Evolutionary conservation across 2,113 vertebrate species (phyloP).

Genomic region (Alethe castanea): DNA sequence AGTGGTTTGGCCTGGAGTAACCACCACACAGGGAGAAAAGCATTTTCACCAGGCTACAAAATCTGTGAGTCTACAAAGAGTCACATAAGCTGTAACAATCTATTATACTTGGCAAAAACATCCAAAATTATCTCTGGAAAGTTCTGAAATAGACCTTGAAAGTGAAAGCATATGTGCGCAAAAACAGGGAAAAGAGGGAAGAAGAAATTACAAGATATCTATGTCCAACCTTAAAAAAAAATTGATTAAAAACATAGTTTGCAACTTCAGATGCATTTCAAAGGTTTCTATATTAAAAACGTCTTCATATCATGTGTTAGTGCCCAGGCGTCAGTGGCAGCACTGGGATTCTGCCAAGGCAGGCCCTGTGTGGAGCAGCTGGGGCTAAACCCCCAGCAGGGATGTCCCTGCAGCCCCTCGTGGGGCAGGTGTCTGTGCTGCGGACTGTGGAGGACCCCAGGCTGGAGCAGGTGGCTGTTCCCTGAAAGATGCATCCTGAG

Average conservation of each 20-base stretch:
- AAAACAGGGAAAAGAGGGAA: neutral
- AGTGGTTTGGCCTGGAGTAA: neutral
- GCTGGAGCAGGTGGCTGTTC: neutral
- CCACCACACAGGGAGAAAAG: neutral
- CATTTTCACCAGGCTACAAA: neutral
- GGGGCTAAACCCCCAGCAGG: neutral
- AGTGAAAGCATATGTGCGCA: neutral
- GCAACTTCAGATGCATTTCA: neutral
- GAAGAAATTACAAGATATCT: neutral
- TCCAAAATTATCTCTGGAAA: neutral
- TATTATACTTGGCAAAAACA: neutral
- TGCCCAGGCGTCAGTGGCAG: neutral
- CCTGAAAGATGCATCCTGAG: neutral
- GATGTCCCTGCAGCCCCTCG: rapidly evolving
- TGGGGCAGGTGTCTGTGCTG: rapidly evolving
- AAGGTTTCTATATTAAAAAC: neutral
- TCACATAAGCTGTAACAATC: neutral
- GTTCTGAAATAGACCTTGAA: neutral
- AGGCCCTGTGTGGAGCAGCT: neutral
- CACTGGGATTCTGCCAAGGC: rapidly evolving
- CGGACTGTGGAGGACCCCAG: rapidly evolving
- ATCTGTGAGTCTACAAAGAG: neutral
- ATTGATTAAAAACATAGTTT: neutral
- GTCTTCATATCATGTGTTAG: neutral
- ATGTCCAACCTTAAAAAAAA: neutral